Evolutionary conservation across 2,888 invertebrate species (phyloP), one percentile per base, ranked within the genome.

Genomic region (Trimorus sp.): DNA sequence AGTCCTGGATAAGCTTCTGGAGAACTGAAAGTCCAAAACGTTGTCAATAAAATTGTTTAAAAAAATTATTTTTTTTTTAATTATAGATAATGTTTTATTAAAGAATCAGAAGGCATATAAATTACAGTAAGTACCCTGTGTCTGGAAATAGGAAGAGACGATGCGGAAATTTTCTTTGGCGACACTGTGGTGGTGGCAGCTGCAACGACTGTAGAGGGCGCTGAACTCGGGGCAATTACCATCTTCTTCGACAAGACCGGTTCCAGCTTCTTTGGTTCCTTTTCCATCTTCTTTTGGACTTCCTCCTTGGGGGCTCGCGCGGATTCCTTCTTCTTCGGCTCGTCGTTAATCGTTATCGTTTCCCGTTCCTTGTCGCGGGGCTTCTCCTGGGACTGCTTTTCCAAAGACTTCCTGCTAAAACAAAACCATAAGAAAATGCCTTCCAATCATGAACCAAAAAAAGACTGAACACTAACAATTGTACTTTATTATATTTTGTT

Each of bases 1-100:
- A 0, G 97, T 97, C 83, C 97, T 94, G n/a, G 97, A 97, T 54
- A 96, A 93, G 88, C 96, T 97, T 90, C 94, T 94, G 26, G 95
- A 95, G 90, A 94, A 95, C 89, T 95, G 7, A 85, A 54, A 82
- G 4, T 26, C 26, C 1, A 3, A 26, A 26, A 26, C 26, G 4
- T 26, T 26, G 1, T 26, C 26, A 26, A 26, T 26, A 26, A 26
- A 26, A 26, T 26, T 26, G 26, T 26, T 26, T 26, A 26, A 26
- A 26, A 26, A 26, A 26, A n/a, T n/a, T n/a, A n/a, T n/a, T n/a
- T n/a, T n/a, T n/a, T n/a, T n/a, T n/a, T n/a, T n/a, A n/a, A n/a
- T n/a, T n/a, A n/a, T n/a, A n/a, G n/a, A n/a, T n/a, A n/a, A n/a
- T n/a, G n/a, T n/a, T n/a, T n/a, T n/a, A n/a, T n/a, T n/a, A n/a